A percentile compares a stretch with the other conserved stretches of the same genome.
These are phyloP conservation scores for Hydroisotoma schaefferi DNA, from an alignment of 2,888 invertebrate genomes.

Conservation along the genomic window DNA sequence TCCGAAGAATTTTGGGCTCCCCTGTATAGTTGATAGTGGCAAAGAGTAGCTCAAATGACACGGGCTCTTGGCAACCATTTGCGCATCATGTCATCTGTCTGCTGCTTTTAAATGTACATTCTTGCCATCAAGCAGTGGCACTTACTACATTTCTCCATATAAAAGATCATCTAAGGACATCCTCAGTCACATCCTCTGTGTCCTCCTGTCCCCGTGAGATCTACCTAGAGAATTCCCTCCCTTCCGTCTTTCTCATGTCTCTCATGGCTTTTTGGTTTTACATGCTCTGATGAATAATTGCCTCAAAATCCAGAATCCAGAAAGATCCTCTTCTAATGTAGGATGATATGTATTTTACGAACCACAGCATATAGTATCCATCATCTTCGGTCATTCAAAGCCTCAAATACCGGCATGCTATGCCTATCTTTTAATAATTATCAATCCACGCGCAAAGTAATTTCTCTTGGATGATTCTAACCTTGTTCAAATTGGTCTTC, in stretches of 20 bases:
- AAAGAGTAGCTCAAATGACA: conserved; percentile 25
- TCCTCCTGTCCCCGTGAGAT: neutral
- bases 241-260: neutral
- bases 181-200: neutral
- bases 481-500: too few species aligned
- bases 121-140: conserved; percentile 12
- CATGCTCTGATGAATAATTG: conserved; percentile 9
- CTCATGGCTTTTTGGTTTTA: conserved; percentile 1
- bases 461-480: too few species aligned
- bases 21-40: too few species aligned
- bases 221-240: neutral
- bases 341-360: too few species aligned
- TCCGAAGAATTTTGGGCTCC: too few species aligned
- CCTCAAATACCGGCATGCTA: too few species aligned
- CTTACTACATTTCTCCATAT: conserved; percentile 20
- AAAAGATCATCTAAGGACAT: conserved; percentile 8
- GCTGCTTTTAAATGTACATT: conserved; percentile 32
- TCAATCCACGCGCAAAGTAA: too few species aligned
- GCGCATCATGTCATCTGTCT: conserved; percentile 32
- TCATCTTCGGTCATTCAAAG: too few species aligned
- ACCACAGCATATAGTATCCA: too few species aligned
- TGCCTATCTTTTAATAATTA: too few species aligned
- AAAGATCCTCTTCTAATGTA: neutral
- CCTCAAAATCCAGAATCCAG: neutral
- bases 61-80: conserved; percentile 32